A percentile compares a stretch with the other conserved stretches of the same genome.
Conservation (phyloP, 92 coral and sea anemone genomes). For the Epizoanthus ramosus region DNA sequence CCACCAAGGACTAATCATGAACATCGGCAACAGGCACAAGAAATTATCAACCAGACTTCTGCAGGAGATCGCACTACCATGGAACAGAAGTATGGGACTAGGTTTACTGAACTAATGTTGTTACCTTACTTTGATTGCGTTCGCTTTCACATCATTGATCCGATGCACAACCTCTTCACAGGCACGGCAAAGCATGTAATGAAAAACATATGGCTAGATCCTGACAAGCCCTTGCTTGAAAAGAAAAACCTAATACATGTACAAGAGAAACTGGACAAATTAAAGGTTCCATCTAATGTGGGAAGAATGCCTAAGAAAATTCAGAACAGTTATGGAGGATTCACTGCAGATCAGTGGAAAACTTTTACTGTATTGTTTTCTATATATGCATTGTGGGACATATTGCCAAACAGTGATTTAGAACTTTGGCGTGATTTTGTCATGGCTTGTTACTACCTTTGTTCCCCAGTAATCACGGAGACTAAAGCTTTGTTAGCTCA, state of each 20-base stretch:
- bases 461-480: slow-evolving; percentile 57
- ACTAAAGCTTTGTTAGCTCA: too few species aligned
- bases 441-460: slow-evolving; percentile 58
- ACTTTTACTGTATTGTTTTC: too few species aligned
- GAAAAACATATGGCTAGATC: too few species aligned
- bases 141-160: slow-evolving; percentile 61
- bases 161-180: too few species aligned
- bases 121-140: slow-evolving; percentile 75
- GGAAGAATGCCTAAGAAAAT: slow-evolving; percentile 73
- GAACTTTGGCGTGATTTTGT: slow-evolving; percentile 74
- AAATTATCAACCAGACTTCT: slow-evolving; percentile 53
- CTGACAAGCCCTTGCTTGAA: too few species aligned
- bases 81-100: slow-evolving; percentile 52
- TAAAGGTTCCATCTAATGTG: slow-evolving; percentile 59
- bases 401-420: slow-evolving; percentile 55
- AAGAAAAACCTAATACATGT: slow-evolving; percentile 41
- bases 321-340: slow-evolving; percentile 67
- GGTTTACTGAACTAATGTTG: slow-evolving; percentile 44
- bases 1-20: slow-evolving; percentile 42
- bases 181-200: too few species aligned
- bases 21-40: slow-evolving; percentile 33
- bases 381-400: background rate
- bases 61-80: slow-evolving; percentile 25
- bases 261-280: slow-evolving; percentile 54
- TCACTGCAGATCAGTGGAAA: too few species aligned